phyloP scores from a whole-genome alignment of 2,888 invertebrate genomes.

The Spialia ferax region DNA sequence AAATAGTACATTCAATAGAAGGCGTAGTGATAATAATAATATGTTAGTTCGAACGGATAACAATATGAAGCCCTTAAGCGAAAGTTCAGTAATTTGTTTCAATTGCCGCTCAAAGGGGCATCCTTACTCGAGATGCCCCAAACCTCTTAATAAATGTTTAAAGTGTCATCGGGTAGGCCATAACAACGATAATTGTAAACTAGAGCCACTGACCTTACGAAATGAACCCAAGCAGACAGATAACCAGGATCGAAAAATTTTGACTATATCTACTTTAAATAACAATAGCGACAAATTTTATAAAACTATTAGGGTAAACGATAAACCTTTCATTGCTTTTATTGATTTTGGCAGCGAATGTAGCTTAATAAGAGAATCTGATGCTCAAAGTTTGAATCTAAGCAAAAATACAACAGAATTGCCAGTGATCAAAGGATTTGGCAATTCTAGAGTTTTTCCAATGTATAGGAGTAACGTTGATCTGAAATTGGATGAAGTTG shows the following conservation, averaged over 20 bases:
- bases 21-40: background rate
- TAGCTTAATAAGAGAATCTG: constrained; percentile 2
- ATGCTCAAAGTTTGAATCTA: constrained; percentile 3
- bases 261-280: background rate
- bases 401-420: background rate
- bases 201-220: background rate
- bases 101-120: background rate
- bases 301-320: background rate
- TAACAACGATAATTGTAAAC: constrained; percentile 1
- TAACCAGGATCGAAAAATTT: constrained; percentile 4
- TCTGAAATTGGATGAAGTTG: constrained; percentile 3
- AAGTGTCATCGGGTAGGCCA: background rate
- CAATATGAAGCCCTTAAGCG: background rate
- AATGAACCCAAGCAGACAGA: constrained; percentile 3
- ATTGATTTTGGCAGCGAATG: background rate
- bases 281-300: constrained; percentile 3
- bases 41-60: background rate
- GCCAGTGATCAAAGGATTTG: constrained; percentile 1
- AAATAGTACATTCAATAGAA: background rate
- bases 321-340: constrained; percentile 1
- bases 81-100: background rate
- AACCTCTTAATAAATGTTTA: background rate
- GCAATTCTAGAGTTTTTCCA: background rate
- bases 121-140: background rate
- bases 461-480: background rate